Base-by-base conservation (phyloP, 92 coral and sea anemone species). In the Actinernus sp. region DNA sequence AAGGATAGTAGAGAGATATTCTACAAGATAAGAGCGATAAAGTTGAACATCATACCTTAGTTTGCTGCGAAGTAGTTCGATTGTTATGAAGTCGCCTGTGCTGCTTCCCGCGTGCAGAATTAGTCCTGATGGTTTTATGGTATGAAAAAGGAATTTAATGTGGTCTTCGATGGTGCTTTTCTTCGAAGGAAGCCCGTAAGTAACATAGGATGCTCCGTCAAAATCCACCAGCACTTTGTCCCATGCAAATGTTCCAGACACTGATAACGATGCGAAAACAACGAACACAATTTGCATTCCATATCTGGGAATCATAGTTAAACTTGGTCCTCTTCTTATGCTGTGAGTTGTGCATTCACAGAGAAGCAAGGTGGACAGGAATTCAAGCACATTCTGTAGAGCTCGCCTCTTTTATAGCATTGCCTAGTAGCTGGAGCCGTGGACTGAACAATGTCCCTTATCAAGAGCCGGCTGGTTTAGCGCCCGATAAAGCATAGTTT, bases 21-120 rank as follows among this genome's bases (percentile, higher is more conserved):
- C n/a, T n/a, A n/a, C n/a, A n/a, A n/a, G n/a, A n/a, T n/a, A n/a
- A n/a, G n/a, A n/a, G n/a, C n/a, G n/a, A n/a, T n/a, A n/a, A n/a
- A n/a, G n/a, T n/a, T n/a, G n/a, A n/a, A n/a, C n/a, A 48, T 55
- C 88, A 50, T 85, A 95, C 99, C 99, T 95, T 38, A 95, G 69
- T 62, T 81, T 91, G 23, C 99, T 97, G 33, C 97, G 92, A 44
- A 80, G 65, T 52, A 95, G 83, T 63, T 95, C 99, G 49, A 95
- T 56, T 13, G 97, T 95, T 36, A 91, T 71, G 46, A 91, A 95
- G 67, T 95, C 96, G 45, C 90, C 88, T 31, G 61, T 64, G 17
- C 62, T 58, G 21, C 94, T 90, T 27, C 84, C 72, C 22, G 89
- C 95, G 70, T 91, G 99, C 8, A 95, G 57, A 14, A 95, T 79